Evolutionary conservation across 2,888 invertebrate species (phyloP).

Genomic region (Carabus problematicus): DNA sequence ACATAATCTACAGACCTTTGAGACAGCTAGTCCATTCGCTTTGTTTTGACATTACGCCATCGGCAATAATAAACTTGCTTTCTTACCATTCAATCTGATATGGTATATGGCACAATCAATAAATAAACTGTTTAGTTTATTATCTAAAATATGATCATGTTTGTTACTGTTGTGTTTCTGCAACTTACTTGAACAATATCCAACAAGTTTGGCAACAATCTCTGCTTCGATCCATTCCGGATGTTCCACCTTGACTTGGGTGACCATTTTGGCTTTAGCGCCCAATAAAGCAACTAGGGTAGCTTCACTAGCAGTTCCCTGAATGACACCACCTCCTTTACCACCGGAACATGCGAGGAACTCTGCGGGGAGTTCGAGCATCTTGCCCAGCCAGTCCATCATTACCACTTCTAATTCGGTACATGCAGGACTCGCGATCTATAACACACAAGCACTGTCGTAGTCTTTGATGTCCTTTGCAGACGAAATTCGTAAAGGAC

Average conservation of each 20-base stretch:
- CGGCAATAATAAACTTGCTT: no score
- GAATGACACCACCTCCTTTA: conserved; percentile 88
- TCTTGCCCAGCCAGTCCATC: conserved; percentile 95
- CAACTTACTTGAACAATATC: conserved; percentile 82
- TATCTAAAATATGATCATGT: neutral
- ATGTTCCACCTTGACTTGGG: conserved; percentile 71
- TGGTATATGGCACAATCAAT: no score
- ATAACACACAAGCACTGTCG: conserved; percentile 47
- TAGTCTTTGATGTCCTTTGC: conserved; percentile 27
- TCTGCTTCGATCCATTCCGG: conserved; percentile 78
- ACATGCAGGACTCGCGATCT: conserved; percentile 94
- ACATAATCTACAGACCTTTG: conserved; percentile 5
- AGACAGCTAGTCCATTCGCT: neutral
- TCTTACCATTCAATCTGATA: no score
- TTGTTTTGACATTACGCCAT: no score
- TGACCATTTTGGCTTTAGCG: conserved; percentile 78
- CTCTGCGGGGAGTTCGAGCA: conserved; percentile 83
- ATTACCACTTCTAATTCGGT: conserved; percentile 95
- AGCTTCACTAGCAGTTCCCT: conserved; percentile 95
- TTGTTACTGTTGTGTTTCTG: conserved; percentile 12
- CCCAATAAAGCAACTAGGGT: conserved; percentile 92
- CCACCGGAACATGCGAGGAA: conserved; percentile 86
- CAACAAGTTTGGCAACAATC: conserved; percentile 81
- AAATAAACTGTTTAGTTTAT: no score
- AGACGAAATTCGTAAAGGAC: no score